These are phyloP conservation scores for Aphodius sticticus DNA, from an alignment of 2,888 invertebrate genomes.

Conservation along the genomic window DNA sequence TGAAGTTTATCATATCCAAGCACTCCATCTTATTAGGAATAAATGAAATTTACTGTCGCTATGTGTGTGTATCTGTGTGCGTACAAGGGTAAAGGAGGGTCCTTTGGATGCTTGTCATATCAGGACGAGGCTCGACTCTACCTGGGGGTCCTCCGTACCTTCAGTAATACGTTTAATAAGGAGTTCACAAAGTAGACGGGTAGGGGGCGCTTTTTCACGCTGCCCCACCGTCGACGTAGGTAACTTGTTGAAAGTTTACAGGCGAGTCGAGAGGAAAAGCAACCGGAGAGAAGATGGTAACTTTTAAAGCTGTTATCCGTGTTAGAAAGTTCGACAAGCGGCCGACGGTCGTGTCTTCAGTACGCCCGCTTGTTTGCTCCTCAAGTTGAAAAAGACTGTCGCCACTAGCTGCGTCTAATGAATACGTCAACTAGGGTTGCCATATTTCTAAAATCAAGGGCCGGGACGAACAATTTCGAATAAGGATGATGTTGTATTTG, in stretches of 20 bases:
- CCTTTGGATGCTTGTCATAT: neutral
- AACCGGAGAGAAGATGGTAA: neutral
- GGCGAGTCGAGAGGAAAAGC: neutral
- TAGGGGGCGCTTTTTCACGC: neutral
- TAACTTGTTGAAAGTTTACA: neutral
- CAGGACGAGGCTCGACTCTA: neutral
- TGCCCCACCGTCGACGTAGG: neutral
- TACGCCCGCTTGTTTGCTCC: neutral
- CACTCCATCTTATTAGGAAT: slow-evolving; percentile 4
- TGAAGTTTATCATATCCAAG: neutral
- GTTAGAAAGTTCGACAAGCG: slow-evolving; percentile 4
- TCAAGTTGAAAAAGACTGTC: neutral
- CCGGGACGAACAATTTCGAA: too few species aligned
- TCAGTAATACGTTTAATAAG: neutral
- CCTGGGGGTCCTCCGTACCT: neutral
- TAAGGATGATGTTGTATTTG: too few species aligned
- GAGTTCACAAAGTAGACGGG: neutral
- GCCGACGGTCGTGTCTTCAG: neutral
- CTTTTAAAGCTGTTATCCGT: slow-evolving; percentile 4
- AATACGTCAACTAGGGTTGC: neutral
- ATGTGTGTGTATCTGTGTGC: neutral
- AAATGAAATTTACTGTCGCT: neutral
- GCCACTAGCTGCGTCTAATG: neutral
- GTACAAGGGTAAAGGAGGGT: neutral
- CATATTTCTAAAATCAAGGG: neutral